Evolutionary conservation across 2,113 vertebrate genomes (phyloP), one percentile per base, ranked within the genome.

Genomic region (Albula glossodonta): DNA sequence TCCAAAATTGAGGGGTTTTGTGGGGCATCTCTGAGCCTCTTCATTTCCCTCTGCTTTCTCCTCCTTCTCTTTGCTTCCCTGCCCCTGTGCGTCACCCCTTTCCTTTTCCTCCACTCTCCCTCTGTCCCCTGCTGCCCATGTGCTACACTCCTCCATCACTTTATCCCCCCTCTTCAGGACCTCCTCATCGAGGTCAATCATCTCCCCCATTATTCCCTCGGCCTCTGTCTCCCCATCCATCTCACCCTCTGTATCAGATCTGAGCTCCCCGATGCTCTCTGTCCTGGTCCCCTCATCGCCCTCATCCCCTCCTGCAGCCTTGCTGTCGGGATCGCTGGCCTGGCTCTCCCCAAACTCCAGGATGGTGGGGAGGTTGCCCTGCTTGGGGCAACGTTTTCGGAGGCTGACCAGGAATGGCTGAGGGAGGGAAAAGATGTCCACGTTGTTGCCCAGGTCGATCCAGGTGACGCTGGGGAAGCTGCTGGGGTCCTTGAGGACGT

Each of bases 371-470:
- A 97, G 80, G 78, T 95, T 95, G 4, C 96, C 95, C 83, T 96
- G 96, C 86, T 96, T 96, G 0, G 96, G 96, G 82, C 95, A 96
- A 0, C 96, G 93, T 85, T 95, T 95, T 87, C 96, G 94, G 0
- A 97, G 91, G 90, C 95, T 94, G 25, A 97, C 93, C 87, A 97
- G 87, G 91, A 97, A 96, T 0, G 96, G 94, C 0, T 97, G 96
- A 0, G 96, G 96, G 90, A 97, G 86, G 0, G 96, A 96, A 90
- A 96, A 96, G 74, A 97, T 97, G 91, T 97, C 96, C 92, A 96
- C 96, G 0, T 97, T 97, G 91, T 97, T 97, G 85, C 96, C 96
- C 3, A 97, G 92, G 51, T 97, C 96, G 0, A 97, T 96, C 96
- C 96, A 97, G 4, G 95, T 95, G 91, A 97, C 88, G 1, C 87